Conservation (phyloP, 2,797 vertebrate species). For the Pseudochaenichthys georgianus region DNA sequence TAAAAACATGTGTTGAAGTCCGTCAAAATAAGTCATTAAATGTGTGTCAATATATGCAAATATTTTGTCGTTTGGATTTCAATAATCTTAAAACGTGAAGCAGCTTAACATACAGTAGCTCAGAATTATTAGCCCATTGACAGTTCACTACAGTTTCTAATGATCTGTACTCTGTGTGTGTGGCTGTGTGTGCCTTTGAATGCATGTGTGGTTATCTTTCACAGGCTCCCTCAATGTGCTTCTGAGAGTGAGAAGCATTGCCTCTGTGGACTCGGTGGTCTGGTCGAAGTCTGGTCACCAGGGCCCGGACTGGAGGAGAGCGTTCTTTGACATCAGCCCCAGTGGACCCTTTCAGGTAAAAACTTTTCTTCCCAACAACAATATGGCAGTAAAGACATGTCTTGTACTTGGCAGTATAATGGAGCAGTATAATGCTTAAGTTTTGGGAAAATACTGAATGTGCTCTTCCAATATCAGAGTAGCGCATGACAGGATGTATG, state of each 20-base stretch:
- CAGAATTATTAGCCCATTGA: constrained; percentile 10
- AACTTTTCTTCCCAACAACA: neutral
- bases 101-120: neutral
- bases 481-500: too few species aligned
- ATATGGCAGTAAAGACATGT: neutral
- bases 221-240: constrained; percentile 92
- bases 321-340: constrained; percentile 90
- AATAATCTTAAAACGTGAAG: neutral
- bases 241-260: constrained; percentile 90
- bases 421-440: neutral
- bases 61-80: neutral
- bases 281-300: constrained; percentile 92
- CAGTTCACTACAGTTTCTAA: constrained; percentile 28
- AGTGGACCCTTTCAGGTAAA: constrained; percentile 95
- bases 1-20: neutral
- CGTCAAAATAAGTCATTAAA: neutral
- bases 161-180: constrained; percentile 25
- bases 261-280: constrained; percentile 87
- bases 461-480: too few species aligned
- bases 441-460: too few species aligned
- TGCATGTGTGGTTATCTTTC: constrained; percentile 29
- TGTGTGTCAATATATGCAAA: neutral
- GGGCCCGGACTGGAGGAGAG: constrained; percentile 92
- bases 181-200: constrained; percentile 19
- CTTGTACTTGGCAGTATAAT: neutral